Conservation (phyloP, 2,113 vertebrate species). For the Campylorhamphus procurvoides region DNA sequence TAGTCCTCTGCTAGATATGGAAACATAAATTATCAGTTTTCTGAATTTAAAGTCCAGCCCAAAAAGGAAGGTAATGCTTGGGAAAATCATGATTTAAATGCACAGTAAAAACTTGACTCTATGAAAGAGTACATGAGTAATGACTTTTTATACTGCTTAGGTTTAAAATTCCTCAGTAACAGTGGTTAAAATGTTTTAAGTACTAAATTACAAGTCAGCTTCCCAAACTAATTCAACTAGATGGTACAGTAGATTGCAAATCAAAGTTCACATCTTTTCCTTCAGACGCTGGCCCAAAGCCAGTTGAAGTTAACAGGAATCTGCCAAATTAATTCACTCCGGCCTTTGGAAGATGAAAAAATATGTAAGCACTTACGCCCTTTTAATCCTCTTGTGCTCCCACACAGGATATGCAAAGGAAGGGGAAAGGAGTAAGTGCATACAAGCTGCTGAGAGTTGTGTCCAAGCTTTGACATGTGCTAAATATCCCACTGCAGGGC, state of each 20-base stretch:
- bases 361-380: not conserved
- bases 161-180: conserved; percentile 25
- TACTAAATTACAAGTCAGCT: conserved; percentile 23
- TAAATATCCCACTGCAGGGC: not conserved
- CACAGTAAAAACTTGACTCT: not conserved
- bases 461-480: rapidly evolving
- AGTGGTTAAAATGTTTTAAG: conserved; percentile 14
- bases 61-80: not conserved
- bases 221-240: not conserved
- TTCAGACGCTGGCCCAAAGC: not conserved
- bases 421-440: not conserved
- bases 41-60: not conserved
- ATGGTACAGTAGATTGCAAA: not conserved
- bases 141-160: not conserved
- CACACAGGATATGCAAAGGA: not conserved
- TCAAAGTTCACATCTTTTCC: not conserved
- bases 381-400: not conserved
- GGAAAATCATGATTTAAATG: not conserved
- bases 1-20: not conserved
- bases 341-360: not conserved
- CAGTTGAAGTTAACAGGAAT: not conserved
- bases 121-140: not conserved
- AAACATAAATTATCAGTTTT: not conserved
- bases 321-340: not conserved
- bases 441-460: not conserved